Percentiles rank a stretch among this genome's conserved stretches.
Conservation (phyloP, 2,113 vertebrate species). For the Atrichornis clamosus region DNA sequence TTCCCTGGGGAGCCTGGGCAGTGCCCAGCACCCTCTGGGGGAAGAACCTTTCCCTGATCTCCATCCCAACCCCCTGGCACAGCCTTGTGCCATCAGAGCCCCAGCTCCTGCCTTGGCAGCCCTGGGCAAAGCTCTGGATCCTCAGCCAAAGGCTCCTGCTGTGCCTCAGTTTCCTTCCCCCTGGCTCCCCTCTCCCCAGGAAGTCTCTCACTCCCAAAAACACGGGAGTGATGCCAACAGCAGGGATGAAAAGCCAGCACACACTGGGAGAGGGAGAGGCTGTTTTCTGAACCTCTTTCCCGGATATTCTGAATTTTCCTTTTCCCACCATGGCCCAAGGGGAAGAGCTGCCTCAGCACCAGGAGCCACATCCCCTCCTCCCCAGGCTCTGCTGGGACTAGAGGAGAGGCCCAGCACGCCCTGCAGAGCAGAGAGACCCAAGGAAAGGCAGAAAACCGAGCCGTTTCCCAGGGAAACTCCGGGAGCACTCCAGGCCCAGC, state of each 20-base stretch:
- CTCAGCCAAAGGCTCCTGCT: background rate
- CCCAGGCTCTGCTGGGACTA: background rate
- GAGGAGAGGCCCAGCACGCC: background rate
- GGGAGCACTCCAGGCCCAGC: background rate
- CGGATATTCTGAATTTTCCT: background rate
- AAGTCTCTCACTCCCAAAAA: no score
- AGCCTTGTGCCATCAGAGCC: background rate
- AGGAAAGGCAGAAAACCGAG: background rate
- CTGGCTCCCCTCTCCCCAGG: no score
- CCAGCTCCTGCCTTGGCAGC: background rate
- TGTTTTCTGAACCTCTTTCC: background rate
- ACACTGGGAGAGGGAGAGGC: background rate
- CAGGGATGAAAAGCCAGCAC: no score
- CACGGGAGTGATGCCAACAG: accelerated
- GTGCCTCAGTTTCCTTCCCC: background rate
- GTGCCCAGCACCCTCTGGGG: background rate
- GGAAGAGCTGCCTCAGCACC: background rate
- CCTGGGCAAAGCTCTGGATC: background rate
- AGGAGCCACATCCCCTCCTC: background rate
- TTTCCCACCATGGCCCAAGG: accelerated
- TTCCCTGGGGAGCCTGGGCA: background rate
- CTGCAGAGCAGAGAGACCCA: background rate
- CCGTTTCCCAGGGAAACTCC: background rate
- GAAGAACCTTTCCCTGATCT: background rate
- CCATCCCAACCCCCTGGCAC: background rate